Conservation (phyloP, 2,888 invertebrate genomes). For the Troilus luridus region DNA sequence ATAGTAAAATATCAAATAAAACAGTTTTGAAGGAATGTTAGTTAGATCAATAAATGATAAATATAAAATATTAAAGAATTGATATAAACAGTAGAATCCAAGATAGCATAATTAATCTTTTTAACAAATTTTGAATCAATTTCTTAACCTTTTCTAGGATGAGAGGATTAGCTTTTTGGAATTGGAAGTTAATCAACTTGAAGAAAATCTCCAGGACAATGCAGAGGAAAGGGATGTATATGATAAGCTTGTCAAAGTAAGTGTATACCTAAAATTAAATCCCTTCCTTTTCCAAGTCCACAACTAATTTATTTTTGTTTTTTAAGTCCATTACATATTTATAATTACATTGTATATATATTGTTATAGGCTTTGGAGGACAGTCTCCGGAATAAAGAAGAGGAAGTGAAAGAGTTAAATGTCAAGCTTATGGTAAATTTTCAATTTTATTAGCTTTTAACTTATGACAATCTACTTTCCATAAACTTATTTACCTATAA, state of each 20-base stretch:
- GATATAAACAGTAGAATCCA: background rate
- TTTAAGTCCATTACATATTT: no score
- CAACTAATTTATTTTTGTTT: background rate
- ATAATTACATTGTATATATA: no score
- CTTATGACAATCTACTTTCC: no score
- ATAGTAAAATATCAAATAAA: no score
- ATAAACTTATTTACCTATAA: no score
- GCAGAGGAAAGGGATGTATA: background rate
- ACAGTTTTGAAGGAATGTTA: no score
- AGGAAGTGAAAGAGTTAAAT: background rate
- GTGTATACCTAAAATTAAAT: background rate
- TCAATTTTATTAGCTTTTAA: background rate
- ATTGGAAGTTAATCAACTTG: background rate
- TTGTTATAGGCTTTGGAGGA: background rate
- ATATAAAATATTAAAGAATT: no score
- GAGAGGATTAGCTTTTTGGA: background rate
- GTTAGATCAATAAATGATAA: no score
- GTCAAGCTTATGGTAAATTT: background rate
- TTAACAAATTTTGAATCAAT: background rate
- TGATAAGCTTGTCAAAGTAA: background rate
- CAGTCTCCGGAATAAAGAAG: background rate
- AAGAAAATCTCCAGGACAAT: background rate
- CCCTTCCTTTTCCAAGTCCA: background rate
- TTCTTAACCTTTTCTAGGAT: background rate
- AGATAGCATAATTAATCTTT: background rate